Conservation (phyloP, 2,797 vertebrate species). For the Sebastes vulpes region DNA sequence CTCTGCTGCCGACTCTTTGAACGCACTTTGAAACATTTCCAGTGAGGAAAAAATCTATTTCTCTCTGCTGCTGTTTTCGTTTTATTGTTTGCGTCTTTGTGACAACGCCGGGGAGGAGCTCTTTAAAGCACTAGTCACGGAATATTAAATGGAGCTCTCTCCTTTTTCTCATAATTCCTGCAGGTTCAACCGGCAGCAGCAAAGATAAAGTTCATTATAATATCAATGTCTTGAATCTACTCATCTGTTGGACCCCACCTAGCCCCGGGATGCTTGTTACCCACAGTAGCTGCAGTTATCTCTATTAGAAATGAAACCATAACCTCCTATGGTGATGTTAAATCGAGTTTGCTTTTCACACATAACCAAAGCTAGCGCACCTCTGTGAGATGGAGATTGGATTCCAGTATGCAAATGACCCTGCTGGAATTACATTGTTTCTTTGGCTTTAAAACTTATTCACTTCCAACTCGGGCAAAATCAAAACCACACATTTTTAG, state of each 20-base stretch:
- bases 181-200: constrained; percentile 29
- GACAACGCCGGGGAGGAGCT: neutral
- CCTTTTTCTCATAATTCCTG: constrained; percentile 10
- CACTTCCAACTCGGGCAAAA: neutral
- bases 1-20: constrained; percentile 8
- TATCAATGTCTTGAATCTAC: constrained; percentile 19
- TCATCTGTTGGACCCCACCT: constrained; percentile 18
- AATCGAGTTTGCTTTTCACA: constrained; percentile 44
- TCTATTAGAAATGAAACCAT: constrained; percentile 41
- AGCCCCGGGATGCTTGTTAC: constrained; percentile 23
- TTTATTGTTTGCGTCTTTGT: constrained; percentile 39
- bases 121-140: constrained; percentile 16
- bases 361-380: neutral
- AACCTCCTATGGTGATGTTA: constrained; percentile 24
- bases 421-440: neutral
- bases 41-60: constrained; percentile 13
- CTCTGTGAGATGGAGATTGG: neutral
- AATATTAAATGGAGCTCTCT: constrained; percentile 21
- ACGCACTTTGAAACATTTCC: constrained; percentile 23
- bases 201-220: constrained; percentile 27
- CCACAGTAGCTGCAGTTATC: constrained; percentile 32
- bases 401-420: neutral
- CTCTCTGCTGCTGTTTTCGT: constrained; percentile 24
- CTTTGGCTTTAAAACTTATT: neutral
- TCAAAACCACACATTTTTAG: neutral